Conservation (phyloP, 2,797 vertebrate genomes). For the Phrynocephalus forsythii region DNA sequence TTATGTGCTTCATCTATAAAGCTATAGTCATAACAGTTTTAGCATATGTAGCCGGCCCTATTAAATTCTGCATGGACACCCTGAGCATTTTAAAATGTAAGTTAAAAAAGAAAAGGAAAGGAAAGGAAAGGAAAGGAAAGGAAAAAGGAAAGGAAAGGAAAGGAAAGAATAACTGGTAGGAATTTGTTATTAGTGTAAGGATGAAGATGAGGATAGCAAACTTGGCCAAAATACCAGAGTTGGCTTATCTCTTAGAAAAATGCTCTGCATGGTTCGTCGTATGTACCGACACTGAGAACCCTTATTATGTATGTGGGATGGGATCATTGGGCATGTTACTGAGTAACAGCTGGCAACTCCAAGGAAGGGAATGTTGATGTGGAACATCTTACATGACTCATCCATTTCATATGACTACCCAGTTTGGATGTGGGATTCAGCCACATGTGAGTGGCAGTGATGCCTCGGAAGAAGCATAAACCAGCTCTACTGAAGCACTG, state of each 20-base stretch:
- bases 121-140: neutral
- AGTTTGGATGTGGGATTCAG: neutral
- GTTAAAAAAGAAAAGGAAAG: neutral
- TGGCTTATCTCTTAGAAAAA: neutral
- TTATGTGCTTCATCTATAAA: neutral
- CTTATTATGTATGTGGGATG: no score
- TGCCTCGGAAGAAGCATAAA: neutral
- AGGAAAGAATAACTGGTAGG: neutral
- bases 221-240: neutral
- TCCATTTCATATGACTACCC: neutral
- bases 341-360: neutral
- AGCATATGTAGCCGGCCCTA: neutral
- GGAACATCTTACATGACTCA: neutral
- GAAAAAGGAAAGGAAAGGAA: neutral
- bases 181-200: neutral
- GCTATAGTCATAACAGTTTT: neutral
- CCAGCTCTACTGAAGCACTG: neutral
- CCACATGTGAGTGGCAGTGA: neutral
- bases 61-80: neutral
- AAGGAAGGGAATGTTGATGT: neutral
- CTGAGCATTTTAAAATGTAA: neutral
- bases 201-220: conserved; percentile 38
- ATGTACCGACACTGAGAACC: neutral
- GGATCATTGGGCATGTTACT: neutral
- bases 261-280: neutral